Evolutionary conservation across 2,113 vertebrate species (phyloP).

Genomic region (Caretta caretta): DNA sequence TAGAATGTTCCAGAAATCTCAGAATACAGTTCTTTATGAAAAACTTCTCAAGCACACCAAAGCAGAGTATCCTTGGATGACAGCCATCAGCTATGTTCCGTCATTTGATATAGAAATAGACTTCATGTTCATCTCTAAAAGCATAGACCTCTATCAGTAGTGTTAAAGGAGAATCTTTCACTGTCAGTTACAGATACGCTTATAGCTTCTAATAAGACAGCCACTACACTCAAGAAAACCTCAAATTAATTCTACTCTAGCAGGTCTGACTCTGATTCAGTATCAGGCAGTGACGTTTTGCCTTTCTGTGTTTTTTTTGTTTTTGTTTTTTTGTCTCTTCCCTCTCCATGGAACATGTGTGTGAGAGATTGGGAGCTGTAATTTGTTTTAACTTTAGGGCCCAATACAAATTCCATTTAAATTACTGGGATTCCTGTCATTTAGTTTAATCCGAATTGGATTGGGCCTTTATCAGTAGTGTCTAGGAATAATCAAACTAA

Average conservation of each 20-base stretch:
- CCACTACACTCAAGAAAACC: not conserved
- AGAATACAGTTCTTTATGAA: not conserved
- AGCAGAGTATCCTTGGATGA: not conserved
- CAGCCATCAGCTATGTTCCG: not conserved
- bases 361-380: not conserved
- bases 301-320: not conserved
- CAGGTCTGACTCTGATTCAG: not conserved
- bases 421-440: conserved; percentile 6
- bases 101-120: not conserved
- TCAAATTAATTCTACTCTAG: not conserved
- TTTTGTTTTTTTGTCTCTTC: not conserved
- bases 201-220: not conserved
- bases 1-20: not conserved
- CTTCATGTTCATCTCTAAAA: not conserved
- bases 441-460: conserved; percentile 15
- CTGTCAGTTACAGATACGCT: not conserved
- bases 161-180: not conserved
- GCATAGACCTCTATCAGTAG: not conserved
- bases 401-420: conserved; percentile 22
- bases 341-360: not conserved
- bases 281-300: not conserved
- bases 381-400: conserved; percentile 3
- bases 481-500: conserved; percentile 25
- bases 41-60: not conserved
- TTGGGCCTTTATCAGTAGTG: not conserved